Evolutionary conservation across 1,140 invertebrate genomes (phyloP), one percentile per base, ranked within the genome.

Genomic region (Musca vetustissima): DNA sequence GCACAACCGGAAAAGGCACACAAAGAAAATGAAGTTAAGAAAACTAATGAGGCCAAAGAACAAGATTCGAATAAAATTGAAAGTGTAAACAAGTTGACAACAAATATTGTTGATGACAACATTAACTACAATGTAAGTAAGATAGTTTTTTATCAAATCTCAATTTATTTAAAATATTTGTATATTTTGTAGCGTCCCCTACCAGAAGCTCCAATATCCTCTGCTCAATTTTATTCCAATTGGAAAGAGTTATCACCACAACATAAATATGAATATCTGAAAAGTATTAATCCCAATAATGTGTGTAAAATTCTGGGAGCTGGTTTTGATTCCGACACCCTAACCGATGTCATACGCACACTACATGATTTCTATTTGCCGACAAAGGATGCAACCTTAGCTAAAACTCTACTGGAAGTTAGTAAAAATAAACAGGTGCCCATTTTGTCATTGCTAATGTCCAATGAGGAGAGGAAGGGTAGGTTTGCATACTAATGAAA

Each of bases 201-300:
- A 19, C 77, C 77, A 8, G 61, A 71, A 1, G 48, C 74, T 7
- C 80, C 80, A 8, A 69, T 68, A 17, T 73, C 75, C 25, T 76
- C 80, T 19, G 78, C 77, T 2, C 80, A 82, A 69, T 82, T 82
- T 47, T 78, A 82, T 66, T 71, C 76, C 0, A 77, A 76, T 14
- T 82, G 80, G 80, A 82, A 77, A 59, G 80, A 80, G 57, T 50
- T 82, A 1, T 52, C 73, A 21, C 57, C 75, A n/a, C 24, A 65
- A 9, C 75, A 80, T 50, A 82, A 82, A 67, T 82, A 78, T 67
- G 36, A 72, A 6, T 82, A 82, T 64, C 66, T 73, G 48, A 73
- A 70, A 66, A 76, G 74, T 1, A 81, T 82, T 65, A 64, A 80
- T 50, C 49, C 74, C 11, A 13, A 65, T 1, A 72, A 73, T 43